These are phyloP conservation scores for Crioceris asparagi DNA, from an alignment of 2,888 invertebrate genomes.

Conservation along the genomic window DNA sequence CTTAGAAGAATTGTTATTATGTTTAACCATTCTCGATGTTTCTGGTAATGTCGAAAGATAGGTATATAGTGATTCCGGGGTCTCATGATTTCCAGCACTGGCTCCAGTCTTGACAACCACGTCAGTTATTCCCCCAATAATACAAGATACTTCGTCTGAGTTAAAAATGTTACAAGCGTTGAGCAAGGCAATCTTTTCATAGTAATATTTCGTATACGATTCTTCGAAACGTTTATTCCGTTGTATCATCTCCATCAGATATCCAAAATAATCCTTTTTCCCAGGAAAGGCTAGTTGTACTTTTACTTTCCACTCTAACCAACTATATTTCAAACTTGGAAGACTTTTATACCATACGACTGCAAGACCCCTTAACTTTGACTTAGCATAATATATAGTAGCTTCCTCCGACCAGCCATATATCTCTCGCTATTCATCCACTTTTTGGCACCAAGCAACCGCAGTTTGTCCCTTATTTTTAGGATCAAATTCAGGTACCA, in stretches of 20 bases:
- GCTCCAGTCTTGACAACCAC: no score
- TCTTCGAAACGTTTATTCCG: no score
- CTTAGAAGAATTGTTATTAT: no score
- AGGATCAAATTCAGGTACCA: constrained; percentile 7
- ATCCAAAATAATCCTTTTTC: constrained; percentile 7
- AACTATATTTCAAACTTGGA: constrained; percentile 8
- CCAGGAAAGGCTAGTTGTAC: constrained; percentile 9
- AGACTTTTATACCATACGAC: constrained; percentile 15
- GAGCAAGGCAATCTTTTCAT: no score
- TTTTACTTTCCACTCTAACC: constrained; percentile 15
- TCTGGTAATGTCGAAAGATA: no score
- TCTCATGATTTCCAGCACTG: no score
- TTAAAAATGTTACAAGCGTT: no score
- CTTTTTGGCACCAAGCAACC: constrained; percentile 10
- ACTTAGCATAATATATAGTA: constrained; percentile 9
- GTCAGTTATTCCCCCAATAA: no score
- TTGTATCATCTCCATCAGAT: constrained; percentile 7
- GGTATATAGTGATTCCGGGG: no score
- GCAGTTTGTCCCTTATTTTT: constrained; percentile 4
- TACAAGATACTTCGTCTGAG: no score
- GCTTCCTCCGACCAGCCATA: constrained; percentile 14
- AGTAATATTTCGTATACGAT: no score
- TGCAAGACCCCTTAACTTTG: constrained; percentile 12
- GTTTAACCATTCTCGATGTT: no score
- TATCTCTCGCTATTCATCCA: constrained; percentile 12